phyloP scores from a whole-genome alignment of 2,113 vertebrate genomes.

The Coryphaenoides rupestris region DNA sequence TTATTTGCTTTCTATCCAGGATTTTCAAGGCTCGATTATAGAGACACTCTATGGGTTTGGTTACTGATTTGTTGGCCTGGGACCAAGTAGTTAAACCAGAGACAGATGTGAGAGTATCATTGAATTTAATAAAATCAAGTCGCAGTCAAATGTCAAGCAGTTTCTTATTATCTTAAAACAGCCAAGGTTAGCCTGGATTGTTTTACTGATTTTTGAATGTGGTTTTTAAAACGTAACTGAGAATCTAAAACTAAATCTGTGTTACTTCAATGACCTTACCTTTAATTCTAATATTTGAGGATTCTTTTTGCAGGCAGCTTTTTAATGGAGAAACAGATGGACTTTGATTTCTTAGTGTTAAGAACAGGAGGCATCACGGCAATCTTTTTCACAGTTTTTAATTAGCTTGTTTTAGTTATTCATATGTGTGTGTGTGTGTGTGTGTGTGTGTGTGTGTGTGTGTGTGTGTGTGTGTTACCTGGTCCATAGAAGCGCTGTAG shows the following conservation, averaged over 20 bases:
- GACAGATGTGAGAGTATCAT: not conserved
- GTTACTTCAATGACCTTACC: not conserved
- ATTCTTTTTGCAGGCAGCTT: not conserved
- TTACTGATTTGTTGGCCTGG: not conserved
- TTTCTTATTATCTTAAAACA: not conserved
- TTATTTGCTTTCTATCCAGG: not conserved
- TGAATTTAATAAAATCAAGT: slow-evolving; percentile 1
- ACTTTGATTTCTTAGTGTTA: slow-evolving; percentile 2
- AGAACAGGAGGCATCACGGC: too few species aligned
- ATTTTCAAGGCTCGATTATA: not conserved
- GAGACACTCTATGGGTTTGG: not conserved
- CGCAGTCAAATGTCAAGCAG: slow-evolving; percentile 5
- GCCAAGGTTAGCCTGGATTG: not conserved
- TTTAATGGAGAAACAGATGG: slow-evolving; percentile 5
- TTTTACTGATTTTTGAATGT: not conserved
- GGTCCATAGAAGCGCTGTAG: slow-evolving; percentile 92
- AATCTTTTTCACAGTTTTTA: too few species aligned
- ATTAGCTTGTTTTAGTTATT: too few species aligned
- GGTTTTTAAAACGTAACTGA: not conserved
- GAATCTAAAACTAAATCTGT: not conserved
- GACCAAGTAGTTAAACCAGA: not conserved
- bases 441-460: not conserved
- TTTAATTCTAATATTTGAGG: not conserved
- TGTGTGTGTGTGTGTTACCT: slow-evolving; percentile 56
- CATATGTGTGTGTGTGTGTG: not conserved